Conservation (phyloP, 92 coral and sea anemone species). For the Montipora capitata region DNA sequence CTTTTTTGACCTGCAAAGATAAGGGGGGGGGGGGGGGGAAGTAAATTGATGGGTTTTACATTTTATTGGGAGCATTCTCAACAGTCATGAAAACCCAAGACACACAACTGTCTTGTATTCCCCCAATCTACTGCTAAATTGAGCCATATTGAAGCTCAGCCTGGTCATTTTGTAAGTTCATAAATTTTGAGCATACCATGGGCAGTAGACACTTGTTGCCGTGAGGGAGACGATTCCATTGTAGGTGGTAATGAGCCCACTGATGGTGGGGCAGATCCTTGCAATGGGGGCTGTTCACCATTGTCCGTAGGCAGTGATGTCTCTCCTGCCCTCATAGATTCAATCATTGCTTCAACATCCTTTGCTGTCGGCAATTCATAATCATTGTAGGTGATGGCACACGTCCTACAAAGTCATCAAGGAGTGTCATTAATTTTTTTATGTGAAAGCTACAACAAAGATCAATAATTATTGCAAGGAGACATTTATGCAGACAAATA, state of each 20-base stretch:
- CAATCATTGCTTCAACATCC: conserved; percentile 98
- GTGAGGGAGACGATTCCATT: conserved; percentile 40
- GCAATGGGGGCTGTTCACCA: conserved; percentile 67
- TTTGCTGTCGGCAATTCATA: conserved; percentile 95
- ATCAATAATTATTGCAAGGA: too few relatives aligned
- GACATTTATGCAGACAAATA: too few relatives aligned
- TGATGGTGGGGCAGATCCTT: conserved; percentile 68
- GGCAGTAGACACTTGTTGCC: conserved; percentile 16
- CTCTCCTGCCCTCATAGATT: conserved; percentile 84
- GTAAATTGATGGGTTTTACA: too few relatives aligned
- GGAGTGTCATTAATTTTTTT: background rate
- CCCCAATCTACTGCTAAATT: too few relatives aligned
- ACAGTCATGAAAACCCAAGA: too few relatives aligned
- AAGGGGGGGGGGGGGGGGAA: background rate
- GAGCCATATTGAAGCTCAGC: too few relatives aligned
- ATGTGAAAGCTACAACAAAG: background rate
- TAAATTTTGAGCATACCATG: conserved; percentile 12
- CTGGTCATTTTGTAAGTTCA: too few relatives aligned
- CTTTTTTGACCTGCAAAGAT: conserved; percentile 53
- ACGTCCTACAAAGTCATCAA: conserved; percentile 62
- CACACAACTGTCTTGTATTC: too few relatives aligned
- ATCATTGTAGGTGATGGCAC: conserved; percentile 96
- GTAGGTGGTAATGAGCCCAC: conserved; percentile 39
- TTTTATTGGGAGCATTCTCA: too few relatives aligned
- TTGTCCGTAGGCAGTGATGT: conserved; percentile 45